These are phyloP conservation scores for Pao palembangensis DNA, from an alignment of 2,113 vertebrate species.

Conservation along the genomic window DNA sequence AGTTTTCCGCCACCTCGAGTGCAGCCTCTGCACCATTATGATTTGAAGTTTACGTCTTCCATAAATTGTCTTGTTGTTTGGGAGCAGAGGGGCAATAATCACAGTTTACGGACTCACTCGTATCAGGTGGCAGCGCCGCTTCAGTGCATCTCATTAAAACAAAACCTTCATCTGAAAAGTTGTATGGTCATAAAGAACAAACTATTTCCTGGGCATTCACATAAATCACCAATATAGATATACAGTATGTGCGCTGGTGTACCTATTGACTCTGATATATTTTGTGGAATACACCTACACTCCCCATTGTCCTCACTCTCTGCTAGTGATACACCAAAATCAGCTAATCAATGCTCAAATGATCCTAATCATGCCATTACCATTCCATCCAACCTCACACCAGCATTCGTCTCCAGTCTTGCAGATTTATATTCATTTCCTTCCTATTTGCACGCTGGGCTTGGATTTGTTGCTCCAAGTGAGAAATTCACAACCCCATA, in stretches of 20 bases:
- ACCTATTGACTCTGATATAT: not conserved
- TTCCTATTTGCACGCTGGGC: constrained; percentile 44
- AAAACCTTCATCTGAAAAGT: constrained; percentile 2
- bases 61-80: constrained; percentile 20
- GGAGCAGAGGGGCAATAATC: constrained; percentile 35
- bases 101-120: constrained; percentile 21
- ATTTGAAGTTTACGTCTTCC: constrained; percentile 16
- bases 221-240: constrained; percentile 14
- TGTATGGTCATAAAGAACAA: constrained; percentile 1
- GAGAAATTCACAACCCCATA: constrained; percentile 35
- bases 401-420: constrained; percentile 7
- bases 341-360: constrained; percentile 26
- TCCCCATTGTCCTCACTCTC: not conserved
- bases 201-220: constrained; percentile 16
- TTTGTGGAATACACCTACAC: not conserved
- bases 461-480: constrained; percentile 42
- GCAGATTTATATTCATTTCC: constrained; percentile 47
- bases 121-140: constrained; percentile 36
- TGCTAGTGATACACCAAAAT: constrained; percentile 16
- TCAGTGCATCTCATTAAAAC: constrained; percentile 16
- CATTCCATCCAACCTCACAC: constrained; percentile 28
- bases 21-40: not conserved
- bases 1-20: not conserved
- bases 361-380: constrained; percentile 44
- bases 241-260: not conserved